Evolutionary conservation across 1,140 invertebrate species (phyloP).

Genomic region (Paracyclopina nana): DNA sequence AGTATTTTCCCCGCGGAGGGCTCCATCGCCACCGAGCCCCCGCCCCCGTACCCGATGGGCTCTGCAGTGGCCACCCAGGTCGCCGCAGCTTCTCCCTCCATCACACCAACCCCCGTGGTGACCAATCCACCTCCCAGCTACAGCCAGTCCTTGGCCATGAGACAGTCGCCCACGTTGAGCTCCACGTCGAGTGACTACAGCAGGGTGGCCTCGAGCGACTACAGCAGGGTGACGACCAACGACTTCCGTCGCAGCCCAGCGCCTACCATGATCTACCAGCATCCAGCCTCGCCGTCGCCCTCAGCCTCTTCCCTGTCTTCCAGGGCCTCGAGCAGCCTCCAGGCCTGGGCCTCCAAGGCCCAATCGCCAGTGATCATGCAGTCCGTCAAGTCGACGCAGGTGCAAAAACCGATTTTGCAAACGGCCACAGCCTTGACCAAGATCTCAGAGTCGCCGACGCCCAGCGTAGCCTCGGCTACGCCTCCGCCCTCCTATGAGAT

Average conservation of each 20-base stretch:
- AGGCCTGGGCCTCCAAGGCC: slow-evolving; percentile 55
- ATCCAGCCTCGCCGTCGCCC: slow-evolving; percentile 19
- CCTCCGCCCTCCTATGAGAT: slow-evolving; percentile 57
- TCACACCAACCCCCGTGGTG: too few species aligned
- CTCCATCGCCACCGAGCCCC: slow-evolving; percentile 39
- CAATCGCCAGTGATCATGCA: slow-evolving; percentile 89
- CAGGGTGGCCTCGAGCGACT: slow-evolving; percentile 43
- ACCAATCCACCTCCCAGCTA: slow-evolving; percentile 60
- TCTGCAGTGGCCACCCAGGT: slow-evolving; percentile 30
- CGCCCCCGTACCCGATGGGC: slow-evolving; percentile 51
- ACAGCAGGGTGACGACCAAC: slow-evolving; percentile 49
- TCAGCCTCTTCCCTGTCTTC: slow-evolving; percentile 16
- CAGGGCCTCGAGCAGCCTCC: slow-evolving; percentile 20
- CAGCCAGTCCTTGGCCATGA: slow-evolving; percentile 57
- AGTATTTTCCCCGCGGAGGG: slow-evolving; percentile 40
- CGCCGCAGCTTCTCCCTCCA: too few species aligned
- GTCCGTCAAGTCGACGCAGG: slow-evolving; percentile 78
- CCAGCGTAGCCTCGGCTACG: too few species aligned
- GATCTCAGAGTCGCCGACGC: slow-evolving; percentile 47
- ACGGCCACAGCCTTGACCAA: slow-evolving; percentile 79
- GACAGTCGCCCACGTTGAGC: slow-evolving; percentile 51
- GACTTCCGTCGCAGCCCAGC: slow-evolving; percentile 24
- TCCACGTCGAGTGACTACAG: slow-evolving; percentile 35
- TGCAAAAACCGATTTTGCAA: slow-evolving; percentile 77
- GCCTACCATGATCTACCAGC: slow-evolving; percentile 15